These are phyloP conservation scores for Meteorus cinctellus DNA, from an alignment of 2,888 invertebrate species.

Conservation along the genomic window DNA sequence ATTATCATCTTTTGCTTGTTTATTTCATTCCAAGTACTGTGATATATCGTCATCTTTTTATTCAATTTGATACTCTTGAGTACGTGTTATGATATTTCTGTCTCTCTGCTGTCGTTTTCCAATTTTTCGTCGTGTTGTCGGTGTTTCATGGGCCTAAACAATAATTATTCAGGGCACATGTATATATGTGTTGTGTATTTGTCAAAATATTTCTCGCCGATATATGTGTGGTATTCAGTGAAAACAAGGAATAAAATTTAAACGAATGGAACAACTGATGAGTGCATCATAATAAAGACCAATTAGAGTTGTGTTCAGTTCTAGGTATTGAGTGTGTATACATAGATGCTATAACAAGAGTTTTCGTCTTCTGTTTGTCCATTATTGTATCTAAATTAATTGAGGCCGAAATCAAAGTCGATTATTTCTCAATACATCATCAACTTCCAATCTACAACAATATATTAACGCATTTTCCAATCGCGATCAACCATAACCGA, in stretches of 20 bases:
- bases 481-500: slow-evolving; percentile 33
- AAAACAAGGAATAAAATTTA: slow-evolving; percentile 18
- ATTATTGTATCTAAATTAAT: slow-evolving; percentile 31
- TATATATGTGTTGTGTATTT: slow-evolving; percentile 31
- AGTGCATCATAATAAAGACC: slow-evolving; percentile 51
- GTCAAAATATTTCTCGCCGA: slow-evolving; percentile 34
- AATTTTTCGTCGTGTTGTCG: slow-evolving; percentile 16
- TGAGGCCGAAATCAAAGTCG: slow-evolving; percentile 46
- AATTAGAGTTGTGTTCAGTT: slow-evolving; percentile 52
- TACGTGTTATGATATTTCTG: slow-evolving; percentile 16
- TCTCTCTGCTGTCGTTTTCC: slow-evolving; percentile 26
- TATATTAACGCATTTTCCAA: slow-evolving; percentile 29
- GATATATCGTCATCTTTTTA: slow-evolving; percentile 22
- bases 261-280: slow-evolving; percentile 48
- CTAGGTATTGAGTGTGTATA: slow-evolving; percentile 49
- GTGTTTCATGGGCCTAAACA: slow-evolving; percentile 10
- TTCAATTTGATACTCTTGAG: slow-evolving; percentile 29
- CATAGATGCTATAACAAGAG: slow-evolving; percentile 43
- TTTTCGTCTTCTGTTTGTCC: slow-evolving; percentile 9
- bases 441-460: slow-evolving; percentile 30
- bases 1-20: slow-evolving; percentile 40
- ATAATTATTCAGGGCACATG: neutral
- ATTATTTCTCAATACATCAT: slow-evolving; percentile 31
- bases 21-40: slow-evolving; percentile 21
- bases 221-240: slow-evolving; percentile 15